Conservation (phyloP, 2,113 vertebrate species). For the Amblyopsis rosae region DNA sequence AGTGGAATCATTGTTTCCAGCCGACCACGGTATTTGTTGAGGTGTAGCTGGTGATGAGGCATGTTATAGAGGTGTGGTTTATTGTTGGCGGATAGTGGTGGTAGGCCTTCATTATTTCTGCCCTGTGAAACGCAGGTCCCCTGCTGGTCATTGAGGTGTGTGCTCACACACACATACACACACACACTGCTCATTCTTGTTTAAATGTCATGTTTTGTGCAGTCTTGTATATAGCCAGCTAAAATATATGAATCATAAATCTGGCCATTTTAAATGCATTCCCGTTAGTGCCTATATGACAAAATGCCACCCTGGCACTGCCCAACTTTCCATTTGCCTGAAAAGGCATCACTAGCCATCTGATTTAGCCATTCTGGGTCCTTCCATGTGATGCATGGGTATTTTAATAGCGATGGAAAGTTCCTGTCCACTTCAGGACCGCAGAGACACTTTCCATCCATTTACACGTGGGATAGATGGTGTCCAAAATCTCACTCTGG, state of each 20-base stretch:
- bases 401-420: conserved; percentile 71
- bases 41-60: not conserved
- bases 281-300: conserved; percentile 36
- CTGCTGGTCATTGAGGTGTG: conserved; percentile 7
- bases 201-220: conserved; percentile 3
- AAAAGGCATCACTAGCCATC: conserved; percentile 58
- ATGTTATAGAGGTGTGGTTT: not conserved
- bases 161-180: not conserved
- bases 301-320: conserved; percentile 51
- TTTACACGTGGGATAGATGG: conserved; percentile 28
- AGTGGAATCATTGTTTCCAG: not conserved
- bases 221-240: conserved; percentile 4
- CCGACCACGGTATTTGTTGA: not conserved
- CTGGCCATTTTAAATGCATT: conserved; percentile 22
- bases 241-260: conserved; percentile 30
- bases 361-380: conserved; percentile 72
- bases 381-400: conserved; percentile 59
- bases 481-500: conserved; percentile 43
- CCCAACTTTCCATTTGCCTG: conserved; percentile 64
- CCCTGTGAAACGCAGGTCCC: not conserved
- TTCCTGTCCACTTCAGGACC: conserved; percentile 52
- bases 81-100: not conserved
- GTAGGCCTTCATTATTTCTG: conserved; percentile 5
- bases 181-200: conserved; percentile 5
- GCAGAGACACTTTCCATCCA: conserved; percentile 62